Evolutionary conservation across 2,888 invertebrate genomes (phyloP).

Genomic region (Ischnura elegans): DNA sequence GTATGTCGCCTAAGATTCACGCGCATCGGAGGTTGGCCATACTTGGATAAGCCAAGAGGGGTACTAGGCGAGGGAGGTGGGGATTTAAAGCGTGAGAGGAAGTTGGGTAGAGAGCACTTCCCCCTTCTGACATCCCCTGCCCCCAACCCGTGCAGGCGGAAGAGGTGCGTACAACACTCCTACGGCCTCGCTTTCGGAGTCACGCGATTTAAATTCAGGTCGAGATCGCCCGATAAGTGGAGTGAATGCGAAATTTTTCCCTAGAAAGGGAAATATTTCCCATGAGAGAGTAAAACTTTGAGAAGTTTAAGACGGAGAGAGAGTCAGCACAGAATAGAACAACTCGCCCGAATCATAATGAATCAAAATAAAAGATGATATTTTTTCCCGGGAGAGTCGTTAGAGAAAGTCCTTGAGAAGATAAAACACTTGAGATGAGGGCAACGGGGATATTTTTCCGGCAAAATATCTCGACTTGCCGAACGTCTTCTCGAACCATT

Average conservation of each 20-base stretch:
- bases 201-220: slow-evolving; percentile 26
- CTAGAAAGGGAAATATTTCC: not conserved
- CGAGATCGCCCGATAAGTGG: not conserved
- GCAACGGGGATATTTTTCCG: not conserved
- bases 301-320: not conserved
- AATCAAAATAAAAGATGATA: not conserved
- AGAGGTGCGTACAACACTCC: not conserved
- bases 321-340: not conserved
- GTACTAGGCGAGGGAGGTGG: not conserved
- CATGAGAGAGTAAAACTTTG: not conserved
- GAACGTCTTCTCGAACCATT: too few relatives aligned
- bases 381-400: not conserved
- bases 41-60: not conserved
- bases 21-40: not conserved
- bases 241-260: slow-evolving; percentile 24
- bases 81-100: not conserved
- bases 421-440: not conserved
- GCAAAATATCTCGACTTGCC: too few relatives aligned
- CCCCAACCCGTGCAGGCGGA: not conserved
- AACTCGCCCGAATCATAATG: not conserved
- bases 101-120: not conserved
- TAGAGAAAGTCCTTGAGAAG: not conserved
- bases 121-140: not conserved
- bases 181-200: not conserved
- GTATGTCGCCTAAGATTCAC: not conserved